Base-by-base conservation (phyloP, 2,888 invertebrate species). In the Tuta absoluta region DNA sequence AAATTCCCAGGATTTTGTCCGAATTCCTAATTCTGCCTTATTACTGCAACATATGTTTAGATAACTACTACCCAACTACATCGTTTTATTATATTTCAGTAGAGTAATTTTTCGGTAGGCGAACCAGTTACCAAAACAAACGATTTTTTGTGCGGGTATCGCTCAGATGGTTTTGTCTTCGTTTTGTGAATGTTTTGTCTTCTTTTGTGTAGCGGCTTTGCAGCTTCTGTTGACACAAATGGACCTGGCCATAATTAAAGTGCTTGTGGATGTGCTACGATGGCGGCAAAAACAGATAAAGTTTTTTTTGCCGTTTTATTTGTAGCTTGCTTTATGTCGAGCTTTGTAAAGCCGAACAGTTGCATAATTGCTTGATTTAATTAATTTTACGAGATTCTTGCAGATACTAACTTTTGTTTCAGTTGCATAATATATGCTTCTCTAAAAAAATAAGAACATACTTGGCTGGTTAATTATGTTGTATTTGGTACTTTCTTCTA, bases 201-300 rank as follows among this genome's bases (percentile, higher is more conserved):
- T n/a, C n/a, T 45, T 45, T 45, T 45, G 12, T 41, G n/a, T 12
- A 14, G 45, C n/a, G 17, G 45, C 17, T 45, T n/a, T 17, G 7
- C 45, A 45, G 45, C 17, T 17, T 45, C 45, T 45, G 45, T 45
- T 45, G 45, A 45, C 45, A 45, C 45, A 45, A 45, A 45, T 45
- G 45, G n/a, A n/a, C 17, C 45, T 45, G n/a, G 5, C n/a, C 17
- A 45, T 45, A 45, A 45, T 45, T 45, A 45, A 45, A 45, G 45
- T 45, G 45, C 45, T 45, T 45, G 45, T 45, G 17, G 45, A 45
- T n/a, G 11, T 45, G n/a, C 45, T 45, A 4, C n/a, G 41, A 45
- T n/a, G 3, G 45, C 45, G n/a, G 17, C 45, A n/a, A 17, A 7
- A 45, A 4, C 3, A 17, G n/a, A 45, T 17, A 7, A n/a, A 5